Percentiles rank a stretch among this genome's conserved stretches.
These are phyloP conservation scores for Idaea biselata DNA, from an alignment of 2,888 invertebrate genomes.

Conservation along the genomic window DNA sequence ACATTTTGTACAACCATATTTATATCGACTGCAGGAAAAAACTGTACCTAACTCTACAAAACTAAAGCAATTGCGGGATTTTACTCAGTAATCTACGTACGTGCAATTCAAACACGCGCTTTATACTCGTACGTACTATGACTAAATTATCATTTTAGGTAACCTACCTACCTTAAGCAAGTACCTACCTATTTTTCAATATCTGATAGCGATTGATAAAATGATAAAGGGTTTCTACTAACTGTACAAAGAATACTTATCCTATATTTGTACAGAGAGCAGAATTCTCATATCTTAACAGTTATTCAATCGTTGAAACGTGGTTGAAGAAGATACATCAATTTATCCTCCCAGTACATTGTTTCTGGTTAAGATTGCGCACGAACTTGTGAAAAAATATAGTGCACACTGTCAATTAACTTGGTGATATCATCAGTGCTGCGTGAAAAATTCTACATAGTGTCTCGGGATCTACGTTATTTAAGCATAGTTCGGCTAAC, in stretches of 20 bases:
- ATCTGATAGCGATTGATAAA: not conserved
- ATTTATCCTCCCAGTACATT: not conserved
- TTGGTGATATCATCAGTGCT: not conserved
- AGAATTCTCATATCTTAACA: not conserved
- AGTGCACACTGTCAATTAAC: not conserved
- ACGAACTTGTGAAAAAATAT: not conserved
- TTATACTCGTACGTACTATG: not conserved
- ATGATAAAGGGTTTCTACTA: not conserved
- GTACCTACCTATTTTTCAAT: not conserved
- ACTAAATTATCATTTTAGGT: not conserved
- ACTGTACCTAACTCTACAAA: not conserved
- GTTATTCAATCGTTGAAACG: not conserved
- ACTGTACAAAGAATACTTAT: not conserved
- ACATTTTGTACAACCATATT: no score
- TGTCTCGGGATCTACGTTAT: not conserved
- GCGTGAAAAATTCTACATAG: not conserved
- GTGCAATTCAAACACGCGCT: not conserved
- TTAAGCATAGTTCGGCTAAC: slow-evolving; percentile 3
- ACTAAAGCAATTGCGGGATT: not conserved
- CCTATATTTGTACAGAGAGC: not conserved
- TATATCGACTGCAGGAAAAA: not conserved
- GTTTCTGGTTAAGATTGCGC: not conserved
- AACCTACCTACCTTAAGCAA: not conserved
- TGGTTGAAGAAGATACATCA: not conserved
- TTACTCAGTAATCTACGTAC: not conserved